Conservation (phyloP, 2,113 vertebrate species). For the Perca schrenkii region DNA sequence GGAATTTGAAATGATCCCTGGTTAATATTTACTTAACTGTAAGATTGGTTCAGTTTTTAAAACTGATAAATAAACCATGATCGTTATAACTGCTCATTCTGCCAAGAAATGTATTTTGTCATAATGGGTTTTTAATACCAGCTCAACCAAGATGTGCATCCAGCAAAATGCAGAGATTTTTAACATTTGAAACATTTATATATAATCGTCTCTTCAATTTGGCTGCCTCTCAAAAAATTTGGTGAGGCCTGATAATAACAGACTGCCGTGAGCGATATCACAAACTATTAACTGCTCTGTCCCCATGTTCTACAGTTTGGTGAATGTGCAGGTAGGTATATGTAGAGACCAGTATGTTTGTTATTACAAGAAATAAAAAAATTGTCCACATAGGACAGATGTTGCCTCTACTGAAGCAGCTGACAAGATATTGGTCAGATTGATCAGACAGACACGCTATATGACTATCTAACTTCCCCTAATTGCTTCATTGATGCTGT, state of each 20-base stretch:
- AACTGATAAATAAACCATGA: neutral
- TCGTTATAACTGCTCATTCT: neutral
- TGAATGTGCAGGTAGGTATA: neutral
- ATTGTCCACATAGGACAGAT: slow-evolving; percentile 13
- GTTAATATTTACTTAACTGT: neutral
- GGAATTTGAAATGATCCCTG: neutral
- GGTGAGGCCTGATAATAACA: neutral
- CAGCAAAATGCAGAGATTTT: neutral
- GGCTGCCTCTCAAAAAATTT: neutral
- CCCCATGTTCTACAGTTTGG: neutral
- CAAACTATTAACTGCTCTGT: neutral
- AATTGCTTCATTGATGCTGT: slow-evolving; percentile 58
- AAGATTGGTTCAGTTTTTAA: neutral
- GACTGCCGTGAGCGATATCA: neutral
- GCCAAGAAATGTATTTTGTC: neutral
- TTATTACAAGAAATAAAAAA: neutral
- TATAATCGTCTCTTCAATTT: neutral
- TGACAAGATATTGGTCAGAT: slow-evolving; percentile 51
- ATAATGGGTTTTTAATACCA: neutral
- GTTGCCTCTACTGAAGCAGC: slow-evolving; percentile 27
- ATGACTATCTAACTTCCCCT: slow-evolving; percentile 52
- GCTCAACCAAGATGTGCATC: neutral
- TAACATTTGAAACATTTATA: neutral
- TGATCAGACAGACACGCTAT: slow-evolving; percentile 46
- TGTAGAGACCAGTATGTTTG: neutral